Conservation (phyloP, 2,888 invertebrate species). For the Drosophila crucigera region DNA sequence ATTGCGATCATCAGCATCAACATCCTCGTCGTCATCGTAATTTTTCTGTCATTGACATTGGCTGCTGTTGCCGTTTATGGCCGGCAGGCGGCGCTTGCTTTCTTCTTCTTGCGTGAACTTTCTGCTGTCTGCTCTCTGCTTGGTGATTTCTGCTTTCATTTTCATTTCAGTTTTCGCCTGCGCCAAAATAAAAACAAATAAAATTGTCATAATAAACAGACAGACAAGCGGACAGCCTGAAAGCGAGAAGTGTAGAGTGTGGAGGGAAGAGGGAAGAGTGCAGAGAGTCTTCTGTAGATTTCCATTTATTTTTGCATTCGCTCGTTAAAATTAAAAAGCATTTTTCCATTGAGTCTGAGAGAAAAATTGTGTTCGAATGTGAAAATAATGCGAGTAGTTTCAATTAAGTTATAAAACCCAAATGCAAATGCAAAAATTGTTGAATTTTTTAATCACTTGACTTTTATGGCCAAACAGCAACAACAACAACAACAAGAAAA, state of each 20-base stretch:
- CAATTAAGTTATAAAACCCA: slow-evolving; percentile 70
- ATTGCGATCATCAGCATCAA: slow-evolving; percentile 12
- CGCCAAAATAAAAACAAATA: slow-evolving; percentile 67
- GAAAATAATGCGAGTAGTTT: slow-evolving; percentile 62
- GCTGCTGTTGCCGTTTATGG: slow-evolving; percentile 67
- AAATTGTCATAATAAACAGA: slow-evolving; percentile 74
- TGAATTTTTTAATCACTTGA: slow-evolving; percentile 70
- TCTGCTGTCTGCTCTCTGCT: slow-evolving; percentile 35
- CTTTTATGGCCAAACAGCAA: slow-evolving; percentile 52
- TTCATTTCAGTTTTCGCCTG: slow-evolving; percentile 50
- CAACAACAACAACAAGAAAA: not conserved
- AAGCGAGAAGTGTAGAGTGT: not conserved
- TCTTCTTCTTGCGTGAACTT: slow-evolving; percentile 30
- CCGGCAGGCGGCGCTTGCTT: slow-evolving; percentile 65
- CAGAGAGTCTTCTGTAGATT: not conserved
- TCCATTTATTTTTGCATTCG: slow-evolving; percentile 52
- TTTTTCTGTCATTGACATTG: slow-evolving; percentile 72
- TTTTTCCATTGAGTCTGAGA: slow-evolving; percentile 36
- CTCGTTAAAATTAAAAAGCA: slow-evolving; percentile 73
- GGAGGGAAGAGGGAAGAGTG: not conserved
- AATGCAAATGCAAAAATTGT: slow-evolving; percentile 38
- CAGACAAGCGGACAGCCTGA: not conserved
- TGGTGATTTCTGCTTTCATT: slow-evolving; percentile 55
- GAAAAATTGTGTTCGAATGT: slow-evolving; percentile 40
- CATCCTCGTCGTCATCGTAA: slow-evolving; percentile 17